phyloP scores from a whole-genome alignment of 2,888 invertebrate genomes.

The Ptychoptera contaminata region DNA sequence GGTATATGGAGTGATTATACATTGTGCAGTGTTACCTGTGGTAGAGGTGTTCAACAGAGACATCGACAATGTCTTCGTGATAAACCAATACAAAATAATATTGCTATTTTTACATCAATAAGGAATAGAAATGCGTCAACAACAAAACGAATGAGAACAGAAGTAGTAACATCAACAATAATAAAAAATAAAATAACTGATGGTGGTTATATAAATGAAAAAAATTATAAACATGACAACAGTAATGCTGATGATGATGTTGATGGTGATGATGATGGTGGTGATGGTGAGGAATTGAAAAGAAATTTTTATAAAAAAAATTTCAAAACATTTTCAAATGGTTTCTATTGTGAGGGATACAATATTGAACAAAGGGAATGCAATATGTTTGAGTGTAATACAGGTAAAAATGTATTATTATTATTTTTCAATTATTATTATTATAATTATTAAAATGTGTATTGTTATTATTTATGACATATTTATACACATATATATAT shows the following conservation, averaged over 20 bases:
- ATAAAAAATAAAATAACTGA: slow-evolving; percentile 3
- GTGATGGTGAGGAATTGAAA: not conserved
- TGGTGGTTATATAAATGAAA: not conserved
- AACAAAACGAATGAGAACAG: slow-evolving; percentile 22
- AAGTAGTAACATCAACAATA: slow-evolving; percentile 9
- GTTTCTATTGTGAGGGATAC: slow-evolving; percentile 24
- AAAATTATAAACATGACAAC: slow-evolving; percentile 7
- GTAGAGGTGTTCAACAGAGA: slow-evolving; percentile 30
- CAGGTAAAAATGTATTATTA: slow-evolving; percentile 18
- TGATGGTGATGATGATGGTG: slow-evolving; percentile 4
- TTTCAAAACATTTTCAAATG: too few relatives aligned
- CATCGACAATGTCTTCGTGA: slow-evolving; percentile 29
- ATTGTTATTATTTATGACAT: too few relatives aligned
- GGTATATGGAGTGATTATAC: slow-evolving; percentile 32
- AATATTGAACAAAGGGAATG: slow-evolving; percentile 31
- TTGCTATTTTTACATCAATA: not conserved
- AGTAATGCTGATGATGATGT: slow-evolving; percentile 8
- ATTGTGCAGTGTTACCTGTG: slow-evolving; percentile 29
- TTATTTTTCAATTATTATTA: not conserved
- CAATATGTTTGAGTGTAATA: slow-evolving; percentile 28
- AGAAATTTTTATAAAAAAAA: too few relatives aligned
- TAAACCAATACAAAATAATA: slow-evolving; percentile 16
- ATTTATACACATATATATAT: too few relatives aligned
- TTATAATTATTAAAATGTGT: not conserved
- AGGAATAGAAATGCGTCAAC: slow-evolving; percentile 20